Evolutionary conservation across 2,113 vertebrate genomes (phyloP), one percentile per base, ranked within the genome.

Genomic region (Numida meleagris): DNA sequence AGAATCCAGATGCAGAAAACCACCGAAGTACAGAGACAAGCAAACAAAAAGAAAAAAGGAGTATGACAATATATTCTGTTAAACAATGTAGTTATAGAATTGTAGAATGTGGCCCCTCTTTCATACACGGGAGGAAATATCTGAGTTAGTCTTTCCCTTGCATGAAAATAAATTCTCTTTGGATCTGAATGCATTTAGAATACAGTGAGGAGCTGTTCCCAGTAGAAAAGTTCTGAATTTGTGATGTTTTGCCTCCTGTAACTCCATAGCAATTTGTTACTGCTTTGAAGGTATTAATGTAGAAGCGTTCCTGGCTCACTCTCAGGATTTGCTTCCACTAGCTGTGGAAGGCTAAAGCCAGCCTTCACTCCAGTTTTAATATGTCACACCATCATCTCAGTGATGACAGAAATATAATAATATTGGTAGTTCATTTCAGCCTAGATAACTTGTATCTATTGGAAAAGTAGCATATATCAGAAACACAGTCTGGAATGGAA

Each of bases 391-490:
- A 23, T 75, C 43, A 51, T 76, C 9, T 3, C 21, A 58, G 27
- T 74, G 14, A 6, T 38, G 11, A 29, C 21, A 71, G 40, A 91
- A 80, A 43, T 61, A 34, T 8, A 72, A 34, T 42, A 62, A 61
- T 48, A 50, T 11, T n/a, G 31, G 38, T 62, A 77, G 12, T 67
- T 45, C 12, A 43, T 67, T 88, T 90, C 46, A 14, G 82, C 13
- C 31, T 78, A 77, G 14, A 43, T 50, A 82, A 82, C 45, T 62
- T 71, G 10, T 29, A 86, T 55, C 36, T 85, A 15, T 38, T 73
- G 51, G 59, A 78, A 94, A 88, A 83, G 23, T 46, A 80, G 18
- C 10, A 50, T 40, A 23, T 38, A 73, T 88, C 36, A 70, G 42
- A 66, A 80, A 46, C 80, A 31, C 59, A 73, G n/a, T 33, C 17